phyloP scores from a whole-genome alignment of 2,888 invertebrate genomes.

The Papilio gigon region DNA sequence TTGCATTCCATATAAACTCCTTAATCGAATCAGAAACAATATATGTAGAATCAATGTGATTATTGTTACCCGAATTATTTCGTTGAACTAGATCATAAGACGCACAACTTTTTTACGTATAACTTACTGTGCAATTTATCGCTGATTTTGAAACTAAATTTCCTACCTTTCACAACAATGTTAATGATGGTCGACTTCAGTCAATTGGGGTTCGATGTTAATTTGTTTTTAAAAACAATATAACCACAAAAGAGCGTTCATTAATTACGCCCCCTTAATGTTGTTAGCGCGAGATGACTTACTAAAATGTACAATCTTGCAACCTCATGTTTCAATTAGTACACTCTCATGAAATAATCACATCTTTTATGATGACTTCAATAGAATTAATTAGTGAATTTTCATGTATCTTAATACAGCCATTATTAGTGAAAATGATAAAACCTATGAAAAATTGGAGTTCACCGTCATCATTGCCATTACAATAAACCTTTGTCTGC shows the following conservation, averaged over 20 bases:
- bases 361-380: background rate
- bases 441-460: too few species aligned
- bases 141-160: too few species aligned
- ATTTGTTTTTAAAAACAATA: constrained; percentile 10
- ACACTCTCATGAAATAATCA: background rate
- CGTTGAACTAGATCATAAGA: too few species aligned
- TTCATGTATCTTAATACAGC: background rate
- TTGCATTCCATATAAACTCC: too few species aligned
- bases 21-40: too few species aligned
- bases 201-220: background rate
- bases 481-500: too few species aligned
- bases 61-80: too few species aligned
- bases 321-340: constrained; percentile 8
- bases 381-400: background rate
- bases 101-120: too few species aligned
- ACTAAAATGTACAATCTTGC: constrained; percentile 12
- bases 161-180: background rate
- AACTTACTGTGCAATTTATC: too few species aligned
- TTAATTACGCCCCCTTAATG: constrained; percentile 13
- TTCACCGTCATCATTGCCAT: too few species aligned
- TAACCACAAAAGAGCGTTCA: background rate
- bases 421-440: background rate
- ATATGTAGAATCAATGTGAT: too few species aligned
- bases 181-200: background rate
- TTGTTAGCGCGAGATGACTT: background rate